Base-by-base conservation (phyloP, 2,113 vertebrate genomes). In the Hemiscyllium ocellatum region DNA sequence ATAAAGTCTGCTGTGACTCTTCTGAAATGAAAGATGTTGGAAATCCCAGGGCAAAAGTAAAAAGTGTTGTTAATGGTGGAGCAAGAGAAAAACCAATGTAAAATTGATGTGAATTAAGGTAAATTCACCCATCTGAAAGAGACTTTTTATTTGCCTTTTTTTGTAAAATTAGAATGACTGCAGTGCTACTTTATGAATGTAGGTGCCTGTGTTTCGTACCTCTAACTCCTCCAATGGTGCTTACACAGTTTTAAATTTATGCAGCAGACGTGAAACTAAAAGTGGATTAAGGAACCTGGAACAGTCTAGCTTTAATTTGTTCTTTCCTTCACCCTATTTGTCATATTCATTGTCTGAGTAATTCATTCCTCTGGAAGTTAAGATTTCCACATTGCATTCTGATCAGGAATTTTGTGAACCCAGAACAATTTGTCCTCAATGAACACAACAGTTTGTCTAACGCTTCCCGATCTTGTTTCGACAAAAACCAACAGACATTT, bases 341-440 rank as follows among this genome's bases (percentile, higher is more conserved):
- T 94, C 6, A 70, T 3, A 7, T 26, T 69, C 66, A 68, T 94
- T 47, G 66, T 94, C n/a, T 70, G 22, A 94, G 47, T 61, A 7
- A 69, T 37, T 69, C 70, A 94, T 7, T 70, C 56, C 66, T 94
- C 91, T 94, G 66, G 19, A 94, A 42, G 47, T 94, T 94, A 94
- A 94, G 65, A 22, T 12, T 94, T 69, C 66, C 65, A 56, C 37
- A 24, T 68, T 69, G 70, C 91, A 94, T 94, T 66, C 91, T 69
- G 66, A 66, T 47, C 20, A 94, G 37, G 91, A 3, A 94, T 94
- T 47, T n/a, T 70, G 20, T n/a, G 52, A 91, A 17, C 4, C 33
- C 89, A 93, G 90, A 68, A 66, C 10, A 68, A 37, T 24, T 70
- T 94, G 91, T 37, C 91, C 91, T 37, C 91, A 94, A 94, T 94